Base-by-base conservation (phyloP, 2,888 invertebrate genomes). In the Bibio marci region DNA sequence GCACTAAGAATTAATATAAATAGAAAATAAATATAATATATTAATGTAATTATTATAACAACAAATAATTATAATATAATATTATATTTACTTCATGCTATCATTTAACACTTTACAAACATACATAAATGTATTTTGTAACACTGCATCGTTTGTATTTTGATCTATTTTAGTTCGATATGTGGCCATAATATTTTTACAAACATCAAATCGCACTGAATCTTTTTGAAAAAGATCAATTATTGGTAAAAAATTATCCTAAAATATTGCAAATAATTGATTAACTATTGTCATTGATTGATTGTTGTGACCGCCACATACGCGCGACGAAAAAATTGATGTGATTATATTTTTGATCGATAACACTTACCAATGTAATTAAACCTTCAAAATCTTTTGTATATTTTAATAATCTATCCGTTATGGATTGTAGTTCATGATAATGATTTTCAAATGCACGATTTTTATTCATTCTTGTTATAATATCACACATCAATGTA, bases 101-200 rank as follows among this genome's bases (percentile, higher is more conserved):
- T 97, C 92, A 56, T 97, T 94, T 50, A 97, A 70, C 46, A 82
- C 78, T 52, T 80, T 79, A 50, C 87, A 85, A 12, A 95, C 70
- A 54, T 83, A 82, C 77, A 90, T 83, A 35, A 94, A 65, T 39
- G 86, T 80, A 55, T 86, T 83, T 40, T 83, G 85, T 37, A 91
- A 76, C 28, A 92, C 81, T 22, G 85, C 82, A 62, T 94, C 91
- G 40, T 74, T 77, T 4, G 57, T 57, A 15, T 47, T 48, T 3
- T 50, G 50, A 32, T 56, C 53, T 19, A 80, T 75, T 19, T 65
- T 69, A 45, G 52, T 57, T 38, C 64, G 69, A 50, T 66, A 71
- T 45, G 70, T 67, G n/a, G 73, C 68, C 48, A 92, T 66, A 12
- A 94, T 75, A 34, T 71, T 76, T 58, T 86, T 88, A 49, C 86